Evolutionary conservation across 2,888 invertebrate species (phyloP).

Genomic region (Rotaria macrura): DNA sequence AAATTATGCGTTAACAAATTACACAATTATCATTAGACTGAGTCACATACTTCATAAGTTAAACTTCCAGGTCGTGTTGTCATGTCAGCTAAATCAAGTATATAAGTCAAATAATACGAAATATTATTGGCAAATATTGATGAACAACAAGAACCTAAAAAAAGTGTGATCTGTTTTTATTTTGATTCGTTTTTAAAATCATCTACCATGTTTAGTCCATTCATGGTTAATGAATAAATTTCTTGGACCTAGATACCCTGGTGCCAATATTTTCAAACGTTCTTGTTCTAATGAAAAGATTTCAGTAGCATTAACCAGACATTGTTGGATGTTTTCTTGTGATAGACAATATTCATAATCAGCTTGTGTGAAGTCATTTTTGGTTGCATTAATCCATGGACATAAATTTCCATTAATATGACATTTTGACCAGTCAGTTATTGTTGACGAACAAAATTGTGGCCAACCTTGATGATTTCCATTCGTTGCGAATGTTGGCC

Average conservation of each 20-base stretch:
- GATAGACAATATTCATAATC: constrained; percentile 3
- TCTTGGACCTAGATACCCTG: background rate
- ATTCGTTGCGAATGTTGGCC: background rate
- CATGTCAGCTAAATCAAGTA: background rate
- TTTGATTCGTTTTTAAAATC: background rate
- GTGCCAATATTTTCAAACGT: background rate
- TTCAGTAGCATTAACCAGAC: background rate
- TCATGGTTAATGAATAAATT: background rate
- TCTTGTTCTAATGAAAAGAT: background rate
- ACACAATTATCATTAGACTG: too few relatives aligned
- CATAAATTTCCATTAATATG: background rate
- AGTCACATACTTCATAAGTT: background rate
- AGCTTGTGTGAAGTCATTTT: background rate
- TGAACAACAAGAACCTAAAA: background rate
- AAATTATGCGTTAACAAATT: too few relatives aligned
- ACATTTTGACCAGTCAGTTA: background rate
- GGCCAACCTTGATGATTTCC: background rate
- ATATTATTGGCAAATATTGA: background rate
- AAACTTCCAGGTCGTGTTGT: background rate
- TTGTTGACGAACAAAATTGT: background rate
- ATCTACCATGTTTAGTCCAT: background rate
- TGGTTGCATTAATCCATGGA: background rate
- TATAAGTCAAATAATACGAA: background rate
- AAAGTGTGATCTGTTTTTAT: background rate
- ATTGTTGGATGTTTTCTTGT: background rate